A percentile compares a stretch with the other conserved stretches of the same genome.
phyloP scores from a whole-genome alignment of 2,888 invertebrate species.

The Athalia circularis region DNA sequence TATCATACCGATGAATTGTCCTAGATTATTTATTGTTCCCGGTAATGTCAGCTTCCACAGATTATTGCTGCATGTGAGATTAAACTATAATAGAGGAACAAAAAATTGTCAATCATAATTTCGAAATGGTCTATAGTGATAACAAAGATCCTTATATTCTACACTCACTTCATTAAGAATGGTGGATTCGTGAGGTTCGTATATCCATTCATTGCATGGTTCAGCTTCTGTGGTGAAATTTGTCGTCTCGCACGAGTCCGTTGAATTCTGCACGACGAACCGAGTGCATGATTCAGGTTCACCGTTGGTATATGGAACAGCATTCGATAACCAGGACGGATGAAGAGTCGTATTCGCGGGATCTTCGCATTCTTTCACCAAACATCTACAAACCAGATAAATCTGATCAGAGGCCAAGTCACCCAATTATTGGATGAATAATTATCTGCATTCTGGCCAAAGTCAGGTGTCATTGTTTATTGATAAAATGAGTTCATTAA shows the following conservation, averaged over 20 bases:
- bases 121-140: neutral
- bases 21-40: slow-evolving; percentile 84
- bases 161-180: slow-evolving; percentile 80
- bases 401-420: neutral
- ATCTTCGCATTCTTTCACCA: slow-evolving; percentile 77
- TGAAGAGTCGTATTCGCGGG: slow-evolving; percentile 69
- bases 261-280: slow-evolving; percentile 54
- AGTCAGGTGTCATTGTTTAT: neutral
- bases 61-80: slow-evolving; percentile 79
- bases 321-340: slow-evolving; percentile 75
- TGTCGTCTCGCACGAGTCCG: slow-evolving; percentile 68
- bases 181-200: slow-evolving; percentile 77
- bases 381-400: slow-evolving; percentile 72
- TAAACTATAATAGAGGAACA: slow-evolving; percentile 76
- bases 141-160: neutral
- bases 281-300: slow-evolving; percentile 68
- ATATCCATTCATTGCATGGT: slow-evolving; percentile 77
- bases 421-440: neutral
- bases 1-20: slow-evolving; percentile 84
- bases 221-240: slow-evolving; percentile 74
- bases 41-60: slow-evolving; percentile 84
- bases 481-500: neutral
- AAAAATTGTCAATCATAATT: neutral
- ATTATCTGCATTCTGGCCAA: neutral
- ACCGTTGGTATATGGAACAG: slow-evolving; percentile 72